These are phyloP conservation scores for Anser cygnoides DNA, from an alignment of 2,113 vertebrate genomes.

Conservation along the genomic window DNA sequence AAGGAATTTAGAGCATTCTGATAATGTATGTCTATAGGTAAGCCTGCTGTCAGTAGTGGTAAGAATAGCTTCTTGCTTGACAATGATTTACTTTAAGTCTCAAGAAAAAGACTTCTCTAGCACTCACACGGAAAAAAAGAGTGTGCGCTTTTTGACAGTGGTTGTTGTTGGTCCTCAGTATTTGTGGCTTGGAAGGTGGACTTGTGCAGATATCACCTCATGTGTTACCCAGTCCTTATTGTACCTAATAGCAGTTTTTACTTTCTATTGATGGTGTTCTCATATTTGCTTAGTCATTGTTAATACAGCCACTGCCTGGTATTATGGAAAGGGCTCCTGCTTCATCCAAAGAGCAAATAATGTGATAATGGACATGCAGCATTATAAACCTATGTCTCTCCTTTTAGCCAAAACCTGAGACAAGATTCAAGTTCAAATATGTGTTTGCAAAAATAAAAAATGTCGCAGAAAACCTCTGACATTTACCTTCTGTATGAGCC, in stretches of 20 bases:
- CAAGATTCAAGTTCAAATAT: neutral
- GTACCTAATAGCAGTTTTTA: neutral
- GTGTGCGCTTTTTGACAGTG: neutral
- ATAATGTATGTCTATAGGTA: neutral
- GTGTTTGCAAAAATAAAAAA: neutral
- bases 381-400: neutral
- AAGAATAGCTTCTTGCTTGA: neutral
- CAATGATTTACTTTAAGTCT: neutral
- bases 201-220: neutral
- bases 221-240: neutral
- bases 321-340: neutral
- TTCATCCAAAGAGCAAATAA: neutral
- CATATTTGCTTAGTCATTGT: neutral
- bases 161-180: neutral
- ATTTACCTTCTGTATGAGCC: neutral
- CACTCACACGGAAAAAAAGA: neutral
- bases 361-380: neutral
- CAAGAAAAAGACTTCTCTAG: neutral
- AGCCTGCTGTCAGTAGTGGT: neutral
- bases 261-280: neutral
- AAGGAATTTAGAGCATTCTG: neutral
- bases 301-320: neutral
- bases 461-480: neutral
- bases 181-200: neutral
- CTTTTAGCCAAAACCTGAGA: neutral